Base-by-base conservation (phyloP, 1,140 invertebrate species). In the Drosophila punjabiensis region DNA sequence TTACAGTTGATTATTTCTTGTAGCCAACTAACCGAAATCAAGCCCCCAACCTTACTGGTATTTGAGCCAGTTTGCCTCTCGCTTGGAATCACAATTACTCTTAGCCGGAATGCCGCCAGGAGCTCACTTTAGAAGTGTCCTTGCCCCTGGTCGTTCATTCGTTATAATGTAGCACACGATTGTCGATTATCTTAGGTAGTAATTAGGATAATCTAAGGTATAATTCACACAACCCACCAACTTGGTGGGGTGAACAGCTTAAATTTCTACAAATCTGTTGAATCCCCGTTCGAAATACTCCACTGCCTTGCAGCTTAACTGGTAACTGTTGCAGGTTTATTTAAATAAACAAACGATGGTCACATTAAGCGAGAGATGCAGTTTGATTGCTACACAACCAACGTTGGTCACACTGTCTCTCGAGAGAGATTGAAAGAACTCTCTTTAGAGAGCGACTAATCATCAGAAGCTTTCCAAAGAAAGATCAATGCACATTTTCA, bases 101-200 rank as follows among this genome's bases (percentile, higher is more conserved):
- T 73, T 74, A 41, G 28, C 47, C 71, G 55, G 53, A 74, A 74
- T 62, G 71, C 14, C 39, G 30, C 11, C 24, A 50, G 48, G 43
- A 18, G 37, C 28, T 16, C 71, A 62, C 71, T 75, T 75, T 75
- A 74, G n/a, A 75, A 75, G 71, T 74, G 37, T 37, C 28, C 24
- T 24, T 3, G 24, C 56, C 37, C 69, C 55, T 28, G 55, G 11
- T n/a, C n/a, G 55, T 32, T 47, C 71, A 50, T 62, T 47, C 69
- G 47, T 48, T 68, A 74, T 37, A 61, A 32, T 50, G 18, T 73
- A 74, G 70, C 70, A 73, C 70, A 73, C 68, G 71, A 75, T 75
- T 75, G 71, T 75, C 71, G 71, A 75, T 75, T 75, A 75, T 75
- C 68, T 70, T 71, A 71, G 64, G 65, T 68, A 68, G 55, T 58